Conservation (phyloP, 2,797 vertebrate genomes). For the Alauda arvensis region DNA sequence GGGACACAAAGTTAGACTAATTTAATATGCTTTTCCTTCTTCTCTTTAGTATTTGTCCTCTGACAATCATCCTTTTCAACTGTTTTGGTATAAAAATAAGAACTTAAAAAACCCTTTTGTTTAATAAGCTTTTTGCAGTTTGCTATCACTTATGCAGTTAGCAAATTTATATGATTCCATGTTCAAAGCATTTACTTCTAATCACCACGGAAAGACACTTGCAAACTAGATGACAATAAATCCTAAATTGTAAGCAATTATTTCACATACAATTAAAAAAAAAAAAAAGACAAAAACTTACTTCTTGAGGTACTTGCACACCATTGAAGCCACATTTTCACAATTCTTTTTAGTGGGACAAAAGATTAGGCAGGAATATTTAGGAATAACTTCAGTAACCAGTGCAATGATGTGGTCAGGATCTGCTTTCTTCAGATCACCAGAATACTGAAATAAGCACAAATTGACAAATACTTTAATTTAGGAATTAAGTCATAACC, state of each 20-base stretch:
- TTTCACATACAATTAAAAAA: neutral
- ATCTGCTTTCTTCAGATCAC: constrained; percentile 84
- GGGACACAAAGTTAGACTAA: neutral
- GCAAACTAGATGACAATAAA: neutral
- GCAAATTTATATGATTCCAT: neutral
- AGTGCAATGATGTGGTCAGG: constrained; percentile 91
- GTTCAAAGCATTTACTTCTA: neutral
- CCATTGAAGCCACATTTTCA: constrained; percentile 92
- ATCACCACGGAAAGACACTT: neutral
- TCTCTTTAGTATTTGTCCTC: neutral
- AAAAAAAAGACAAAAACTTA: constrained; percentile 58
- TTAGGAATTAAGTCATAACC: neutral
- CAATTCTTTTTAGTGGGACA: constrained; percentile 97
- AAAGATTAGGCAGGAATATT: constrained; percentile 91
- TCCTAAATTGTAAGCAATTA: neutral
- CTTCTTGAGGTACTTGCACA: constrained; percentile 91
- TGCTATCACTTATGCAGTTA: neutral
- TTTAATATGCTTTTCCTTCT: neutral
- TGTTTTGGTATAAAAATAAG: neutral
- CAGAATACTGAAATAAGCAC: constrained; percentile 81
- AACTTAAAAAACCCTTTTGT: neutral
- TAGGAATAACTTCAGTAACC: constrained; percentile 92
- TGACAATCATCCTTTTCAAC: neutral
- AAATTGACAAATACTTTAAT: neutral
- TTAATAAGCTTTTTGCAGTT: neutral